A percentile compares a stretch with the other conserved stretches of the same genome.
Evolutionary conservation across 2,888 invertebrate species (phyloP).

Genomic region (Drosophila imparisetae): DNA sequence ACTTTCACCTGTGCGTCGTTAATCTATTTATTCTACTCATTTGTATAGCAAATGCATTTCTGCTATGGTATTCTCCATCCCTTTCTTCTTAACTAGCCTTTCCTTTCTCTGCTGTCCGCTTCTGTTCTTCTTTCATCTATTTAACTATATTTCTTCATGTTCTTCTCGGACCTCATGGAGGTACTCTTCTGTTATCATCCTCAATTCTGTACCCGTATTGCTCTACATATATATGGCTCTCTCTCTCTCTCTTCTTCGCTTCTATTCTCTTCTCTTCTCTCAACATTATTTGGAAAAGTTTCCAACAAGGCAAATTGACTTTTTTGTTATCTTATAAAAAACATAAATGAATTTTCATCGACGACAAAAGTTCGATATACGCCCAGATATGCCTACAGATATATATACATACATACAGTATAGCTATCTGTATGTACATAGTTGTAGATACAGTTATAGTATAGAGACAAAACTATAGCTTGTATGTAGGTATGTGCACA

Average conservation of each 20-base stretch:
- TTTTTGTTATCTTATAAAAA: neutral
- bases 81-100: neutral
- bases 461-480: neutral
- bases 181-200: no score
- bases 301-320: neutral
- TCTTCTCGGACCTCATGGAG: neutral
- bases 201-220: neutral
- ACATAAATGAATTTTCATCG: neutral
- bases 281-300: neutral
- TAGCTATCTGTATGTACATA: constrained; percentile 13
- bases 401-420: neutral
- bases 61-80: no score
- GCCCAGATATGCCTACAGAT: neutral
- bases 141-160: neutral
- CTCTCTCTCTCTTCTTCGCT: neutral
- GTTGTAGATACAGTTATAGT: constrained; percentile 12
- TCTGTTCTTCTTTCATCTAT: neutral
- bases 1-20: no score
- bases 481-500: constrained; percentile 18
- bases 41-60: no score
- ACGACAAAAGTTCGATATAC: neutral
- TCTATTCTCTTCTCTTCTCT: neutral
- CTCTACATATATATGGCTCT: neutral
- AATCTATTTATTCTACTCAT: no score
- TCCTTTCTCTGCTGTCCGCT: neutral